Base-by-base conservation (phyloP, 2,113 vertebrate genomes). In the Pipra filicauda region DNA sequence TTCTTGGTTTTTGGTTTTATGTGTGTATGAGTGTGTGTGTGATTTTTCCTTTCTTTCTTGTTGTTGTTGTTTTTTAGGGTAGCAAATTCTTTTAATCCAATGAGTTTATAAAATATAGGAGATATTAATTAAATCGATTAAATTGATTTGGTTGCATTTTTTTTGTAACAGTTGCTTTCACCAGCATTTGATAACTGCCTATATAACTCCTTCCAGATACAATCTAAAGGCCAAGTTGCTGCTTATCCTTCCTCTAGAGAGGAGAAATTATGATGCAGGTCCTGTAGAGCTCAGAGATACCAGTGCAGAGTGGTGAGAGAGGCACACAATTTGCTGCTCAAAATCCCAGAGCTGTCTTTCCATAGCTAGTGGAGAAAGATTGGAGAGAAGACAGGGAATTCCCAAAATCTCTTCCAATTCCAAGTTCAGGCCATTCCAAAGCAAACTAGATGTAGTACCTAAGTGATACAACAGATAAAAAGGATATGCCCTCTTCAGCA, bases 321-420 rank as follows among this genome's bases (percentile, higher is more conserved):
- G 8, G 8, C 0, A 0, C 30, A 64, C 5, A 54, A 4, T 71
- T 64, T 64, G 11, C 57, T 64, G 23, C 23, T 72, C 35, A 85
- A 37, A 82, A 64, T 78, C 23, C 18, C 43, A 51, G 21, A 79
- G 10, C 13, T 88, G 22, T 37, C 37, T 41, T 78, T 87, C 61
- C 22, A 35, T 8, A 12, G 46, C 10, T 66, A 31, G 22, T 23
- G 22, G 61, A 64, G 39, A 64, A 64, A 43, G 39, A 64, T 27
- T 30, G 18, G 26, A 54, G 15, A 52, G 13, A 6, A 85, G 51
- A 77, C 54, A 73, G 19, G 26, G 23, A 72, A 37, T 59, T 90
- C 52, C 31, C 39, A 4, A 75, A 43, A 27, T n/a, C 3, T 59
- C 28, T 59, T 78, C 22, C 9, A 43, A 2, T 71, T 91, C 35